Conservation (phyloP, 2,797 vertebrate species). For the Clarias platycephalus region DNA sequence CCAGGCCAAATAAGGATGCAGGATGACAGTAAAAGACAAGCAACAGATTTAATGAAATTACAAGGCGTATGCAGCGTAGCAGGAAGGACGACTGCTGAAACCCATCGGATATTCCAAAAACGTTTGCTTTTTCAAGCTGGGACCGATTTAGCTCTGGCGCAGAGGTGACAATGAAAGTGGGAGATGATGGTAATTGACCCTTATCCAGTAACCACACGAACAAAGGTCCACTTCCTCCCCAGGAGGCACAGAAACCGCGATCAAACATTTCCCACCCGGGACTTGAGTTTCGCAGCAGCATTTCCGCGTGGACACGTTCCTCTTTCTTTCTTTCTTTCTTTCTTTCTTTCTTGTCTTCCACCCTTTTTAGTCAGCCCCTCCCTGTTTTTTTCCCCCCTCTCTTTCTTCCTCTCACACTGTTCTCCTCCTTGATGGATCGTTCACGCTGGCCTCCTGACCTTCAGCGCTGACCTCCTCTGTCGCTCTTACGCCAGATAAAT, state of each 20-base stretch:
- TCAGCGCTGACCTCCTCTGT: constrained; percentile 28
- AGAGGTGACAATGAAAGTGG: constrained; percentile 15
- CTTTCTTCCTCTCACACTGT: background rate
- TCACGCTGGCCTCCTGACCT: constrained; percentile 34
- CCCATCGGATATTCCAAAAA: background rate
- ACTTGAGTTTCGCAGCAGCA: constrained; percentile 28
- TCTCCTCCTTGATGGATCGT: constrained; percentile 31
- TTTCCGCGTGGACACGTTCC: constrained; percentile 15
- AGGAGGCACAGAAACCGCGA: constrained; percentile 11
- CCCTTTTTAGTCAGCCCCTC: background rate
- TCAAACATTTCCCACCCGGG: constrained; percentile 30
- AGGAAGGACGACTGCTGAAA: background rate
- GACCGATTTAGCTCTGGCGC: constrained; percentile 6
- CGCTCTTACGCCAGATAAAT: constrained; percentile 36
- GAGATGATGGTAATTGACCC: constrained; percentile 34
- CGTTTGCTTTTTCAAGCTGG: background rate
- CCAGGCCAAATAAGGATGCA: background rate
- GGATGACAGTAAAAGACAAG: background rate
- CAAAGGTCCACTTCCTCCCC: constrained; percentile 31
- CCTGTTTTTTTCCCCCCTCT: background rate
- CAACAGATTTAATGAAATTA: background rate
- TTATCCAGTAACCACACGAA: constrained; percentile 28
- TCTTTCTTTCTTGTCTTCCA: background rate
- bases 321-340: background rate
- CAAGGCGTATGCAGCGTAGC: background rate